Evolutionary conservation across 2,797 vertebrate species (phyloP).

Genomic region (Microhierax caerulescens): DNA sequence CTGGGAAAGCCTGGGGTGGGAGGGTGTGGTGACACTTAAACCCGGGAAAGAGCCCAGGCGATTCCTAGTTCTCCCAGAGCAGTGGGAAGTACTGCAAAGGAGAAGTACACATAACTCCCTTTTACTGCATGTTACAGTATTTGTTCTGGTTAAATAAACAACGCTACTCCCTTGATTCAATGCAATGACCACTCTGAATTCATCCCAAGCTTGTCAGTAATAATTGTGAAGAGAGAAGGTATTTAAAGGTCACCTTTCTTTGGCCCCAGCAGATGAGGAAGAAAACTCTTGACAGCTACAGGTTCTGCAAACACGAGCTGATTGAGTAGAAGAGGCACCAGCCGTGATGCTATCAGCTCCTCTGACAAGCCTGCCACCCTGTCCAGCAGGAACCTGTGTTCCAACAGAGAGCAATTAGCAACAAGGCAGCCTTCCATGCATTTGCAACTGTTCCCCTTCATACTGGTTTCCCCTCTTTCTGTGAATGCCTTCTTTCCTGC

Average conservation of each 20-base stretch:
- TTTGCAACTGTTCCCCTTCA: not conserved
- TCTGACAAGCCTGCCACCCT: slow-evolving; percentile 89
- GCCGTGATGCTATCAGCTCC: slow-evolving; percentile 86
- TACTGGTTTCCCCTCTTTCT: not conserved
- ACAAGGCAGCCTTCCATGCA: not conserved
- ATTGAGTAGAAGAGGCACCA: slow-evolving; percentile 92
- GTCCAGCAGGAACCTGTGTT: slow-evolving; percentile 89
- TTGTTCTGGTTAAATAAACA: not conserved
- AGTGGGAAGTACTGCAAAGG: not conserved
- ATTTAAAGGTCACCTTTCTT: slow-evolving; percentile 84
- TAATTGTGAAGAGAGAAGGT: not conserved
- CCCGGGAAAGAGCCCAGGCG: not conserved
- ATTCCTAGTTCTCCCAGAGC: not conserved
- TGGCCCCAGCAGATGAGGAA: slow-evolving; percentile 93
- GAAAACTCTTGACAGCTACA: slow-evolving; percentile 94
- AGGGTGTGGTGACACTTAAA: not conserved
- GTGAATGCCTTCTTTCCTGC: not conserved
- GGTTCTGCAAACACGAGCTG: slow-evolving; percentile 95
- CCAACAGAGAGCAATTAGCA: slow-evolving; percentile 13
- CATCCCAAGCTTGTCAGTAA: not conserved
- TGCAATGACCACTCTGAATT: not conserved
- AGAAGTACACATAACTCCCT: not conserved
- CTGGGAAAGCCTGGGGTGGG: not conserved
- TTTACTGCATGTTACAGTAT: not conserved
- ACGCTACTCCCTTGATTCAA: not conserved